Evolutionary conservation across 35 echinoderm and acorn worm species (phyloP), one percentile per base, ranked within the genome.

Genomic region (Ophiothrix spiculata): DNA sequence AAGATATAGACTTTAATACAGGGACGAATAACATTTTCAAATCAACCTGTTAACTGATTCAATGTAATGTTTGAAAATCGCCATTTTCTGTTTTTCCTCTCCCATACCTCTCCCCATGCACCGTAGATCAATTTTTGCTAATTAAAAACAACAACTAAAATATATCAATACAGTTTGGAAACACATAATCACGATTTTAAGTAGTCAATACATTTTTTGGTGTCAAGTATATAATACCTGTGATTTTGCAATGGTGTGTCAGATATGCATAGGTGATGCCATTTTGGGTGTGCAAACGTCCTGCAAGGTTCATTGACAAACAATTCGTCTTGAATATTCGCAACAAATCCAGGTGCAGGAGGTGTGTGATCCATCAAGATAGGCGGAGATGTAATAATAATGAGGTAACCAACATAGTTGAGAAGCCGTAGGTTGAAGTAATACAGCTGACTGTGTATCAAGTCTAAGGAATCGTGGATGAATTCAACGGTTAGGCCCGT

Each of bases 221-320:
- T n/a, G n/a, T n/a, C n/a, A n/a, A n/a, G n/a, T n/a, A n/a, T n/a
- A n/a, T n/a, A n/a, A n/a, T n/a, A 89, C 87, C 87, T 60, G 41
- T 89, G 79, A 25, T 89, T 89, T 46, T 69, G 23, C 29, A 89
- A 39, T n/a, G 79, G 79, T 76, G 87, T 89, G 31, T 89, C 87
- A 38, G 73, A 79, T 33, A 89, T 56, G 76, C 87, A 89, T 49
- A 79, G 56, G 36, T 39, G 64, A 31, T 89, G 56, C 87, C 87
- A 89, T 63, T 89, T 79, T 29, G 81, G 39, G 37, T 60, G 79
- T 34, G 79, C 75, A 32, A 83, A 89, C 14, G 38, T 11, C 14
- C n/a, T 31, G 35, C 87, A 89, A 15, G 79, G 56, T 8, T 83
- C 87, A 83, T 89, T 56, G 12, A 83, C 60, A 4, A 46, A 4